Conservation (phyloP, 2,113 vertebrate genomes). For the Pseudolaguvia tuberculata region DNA sequence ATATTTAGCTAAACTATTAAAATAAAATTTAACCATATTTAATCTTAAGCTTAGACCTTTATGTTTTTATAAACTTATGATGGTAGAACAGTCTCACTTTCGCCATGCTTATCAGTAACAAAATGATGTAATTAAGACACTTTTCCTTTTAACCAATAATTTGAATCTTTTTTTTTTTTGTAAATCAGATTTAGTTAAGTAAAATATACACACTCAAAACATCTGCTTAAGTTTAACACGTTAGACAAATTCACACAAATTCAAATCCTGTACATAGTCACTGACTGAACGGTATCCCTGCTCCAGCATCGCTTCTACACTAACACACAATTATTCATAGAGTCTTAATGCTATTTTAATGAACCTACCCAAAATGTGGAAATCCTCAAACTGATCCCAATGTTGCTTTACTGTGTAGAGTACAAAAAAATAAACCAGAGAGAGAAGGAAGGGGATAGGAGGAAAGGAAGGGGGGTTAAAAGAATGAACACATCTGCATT, state of each 20-base stretch:
- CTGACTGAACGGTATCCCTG: not conserved
- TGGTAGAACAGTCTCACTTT: not conserved
- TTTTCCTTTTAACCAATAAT: not conserved
- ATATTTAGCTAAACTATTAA: no score
- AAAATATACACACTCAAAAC: not conserved
- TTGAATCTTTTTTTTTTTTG: not conserved
- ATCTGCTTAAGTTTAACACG: not conserved
- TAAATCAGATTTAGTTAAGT: not conserved
- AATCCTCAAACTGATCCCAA: not conserved
- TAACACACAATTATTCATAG: not conserved
- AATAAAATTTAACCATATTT: not conserved
- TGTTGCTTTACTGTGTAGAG: not conserved
- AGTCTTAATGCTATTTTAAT: not conserved
- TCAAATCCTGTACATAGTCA: not conserved
- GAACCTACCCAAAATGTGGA: conserved; percentile 1
- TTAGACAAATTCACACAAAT: not conserved
- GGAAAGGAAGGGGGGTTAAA: no score
- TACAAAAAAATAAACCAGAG: not conserved
- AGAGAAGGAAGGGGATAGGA: not conserved
- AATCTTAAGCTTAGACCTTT: no score
- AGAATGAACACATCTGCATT: no score
- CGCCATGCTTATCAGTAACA: not conserved
- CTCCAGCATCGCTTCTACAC: not conserved
- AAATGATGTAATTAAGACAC: not conserved
- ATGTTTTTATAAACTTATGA: no score